A percentile compares a stretch with the other conserved stretches of the same genome.
These are phyloP conservation scores for Drosophila mettleri DNA, from an alignment of 2,888 invertebrate genomes.

Conservation along the genomic window DNA sequence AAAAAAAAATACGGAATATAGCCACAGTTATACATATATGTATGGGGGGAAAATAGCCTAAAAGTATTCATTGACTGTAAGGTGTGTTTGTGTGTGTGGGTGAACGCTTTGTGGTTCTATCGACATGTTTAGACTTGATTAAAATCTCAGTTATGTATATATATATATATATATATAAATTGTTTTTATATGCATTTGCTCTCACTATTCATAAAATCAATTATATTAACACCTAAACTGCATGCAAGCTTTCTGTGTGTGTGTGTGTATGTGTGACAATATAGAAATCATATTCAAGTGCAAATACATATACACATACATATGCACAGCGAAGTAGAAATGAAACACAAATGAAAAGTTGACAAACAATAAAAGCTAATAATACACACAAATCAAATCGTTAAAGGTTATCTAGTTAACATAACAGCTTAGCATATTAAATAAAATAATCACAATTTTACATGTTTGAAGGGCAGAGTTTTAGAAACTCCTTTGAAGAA, in stretches of 20 bases:
- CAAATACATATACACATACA: slow-evolving; percentile 21
- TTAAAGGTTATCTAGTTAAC: slow-evolving; percentile 46
- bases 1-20: slow-evolving; percentile 30
- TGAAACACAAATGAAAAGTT: not conserved
- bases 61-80: slow-evolving; percentile 38
- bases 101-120: slow-evolving; percentile 75
- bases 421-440: slow-evolving; percentile 59
- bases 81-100: slow-evolving; percentile 37
- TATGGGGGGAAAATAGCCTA: slow-evolving; percentile 35
- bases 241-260: slow-evolving; percentile 37
- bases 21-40: slow-evolving; percentile 50
- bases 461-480: slow-evolving; percentile 54
- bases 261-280: slow-evolving; percentile 2
- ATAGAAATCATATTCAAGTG: slow-evolving; percentile 15
- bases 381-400: slow-evolving; percentile 15
- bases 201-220: slow-evolving; percentile 32
- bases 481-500: slow-evolving; percentile 55
- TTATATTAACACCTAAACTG: slow-evolving; percentile 35
- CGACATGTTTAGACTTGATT: slow-evolving; percentile 70
- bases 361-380: slow-evolving; percentile 9
- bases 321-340: slow-evolving; percentile 7
- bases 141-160: slow-evolving; percentile 49
- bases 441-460: slow-evolving; percentile 73
- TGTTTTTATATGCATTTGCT: slow-evolving; percentile 38
- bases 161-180: slow-evolving; percentile 28